Percentiles rank a stretch among this genome's conserved stretches.
phyloP scores from a whole-genome alignment of 2,113 vertebrate species.

The Speoplatyrhinus poulsoni region DNA sequence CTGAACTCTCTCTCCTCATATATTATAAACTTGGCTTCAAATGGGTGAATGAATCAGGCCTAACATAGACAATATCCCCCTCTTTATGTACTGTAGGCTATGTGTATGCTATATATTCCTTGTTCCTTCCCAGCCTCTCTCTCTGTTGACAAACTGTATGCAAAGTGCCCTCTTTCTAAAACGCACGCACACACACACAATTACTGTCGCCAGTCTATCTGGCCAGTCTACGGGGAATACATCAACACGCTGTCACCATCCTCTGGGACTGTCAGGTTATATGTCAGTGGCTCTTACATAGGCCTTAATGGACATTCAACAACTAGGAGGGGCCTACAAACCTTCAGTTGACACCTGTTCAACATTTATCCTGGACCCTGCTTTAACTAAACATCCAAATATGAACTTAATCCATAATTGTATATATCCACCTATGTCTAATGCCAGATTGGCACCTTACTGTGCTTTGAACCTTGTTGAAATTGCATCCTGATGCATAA shows the following conservation, averaged over 20 bases:
- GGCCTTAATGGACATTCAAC: constrained; percentile 46
- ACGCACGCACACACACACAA: constrained; percentile 20
- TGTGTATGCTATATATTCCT: not conserved
- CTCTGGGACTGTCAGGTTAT: constrained; percentile 52
- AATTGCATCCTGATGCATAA: too few relatives aligned
- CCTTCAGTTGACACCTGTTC: constrained; percentile 34
- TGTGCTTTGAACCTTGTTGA: too few relatives aligned
- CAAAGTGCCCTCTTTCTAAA: not conserved
- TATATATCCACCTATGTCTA: too few relatives aligned
- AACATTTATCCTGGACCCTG: constrained; percentile 21
- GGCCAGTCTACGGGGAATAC: constrained; percentile 42
- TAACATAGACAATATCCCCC: not conserved
- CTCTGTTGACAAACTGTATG: not conserved
- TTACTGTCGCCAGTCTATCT: constrained; percentile 49
- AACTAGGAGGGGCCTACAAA: constrained; percentile 33
- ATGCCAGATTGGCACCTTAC: too few relatives aligned
- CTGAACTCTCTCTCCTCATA: not conserved
- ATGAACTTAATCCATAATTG: too few relatives aligned
- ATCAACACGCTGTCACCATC: constrained; percentile 46
- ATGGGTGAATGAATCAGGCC: not conserved
- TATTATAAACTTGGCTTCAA: not conserved
- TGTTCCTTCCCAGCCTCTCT: not conserved
- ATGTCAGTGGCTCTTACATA: constrained; percentile 56
- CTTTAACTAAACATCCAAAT: not conserved
- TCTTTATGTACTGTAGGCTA: not conserved